Evolutionary conservation across 2,888 invertebrate genomes (phyloP), one percentile per base, ranked within the genome.

Genomic region (Rhodophaea formosa): DNA sequence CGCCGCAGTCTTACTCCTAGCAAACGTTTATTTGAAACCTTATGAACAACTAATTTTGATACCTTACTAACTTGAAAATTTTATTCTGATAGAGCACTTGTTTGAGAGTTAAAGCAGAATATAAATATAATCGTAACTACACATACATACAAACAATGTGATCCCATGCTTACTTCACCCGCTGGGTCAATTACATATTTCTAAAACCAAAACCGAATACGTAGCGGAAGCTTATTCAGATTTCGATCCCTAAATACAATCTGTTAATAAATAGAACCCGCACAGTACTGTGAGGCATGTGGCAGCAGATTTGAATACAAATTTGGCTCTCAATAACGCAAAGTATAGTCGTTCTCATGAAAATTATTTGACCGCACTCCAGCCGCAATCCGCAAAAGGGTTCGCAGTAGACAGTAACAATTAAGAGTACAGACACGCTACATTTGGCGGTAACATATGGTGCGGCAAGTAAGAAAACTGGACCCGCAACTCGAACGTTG

Each of bases 381-480:
- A 60, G 62, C 66, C 68, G 63, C 65, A 65, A 63, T 64, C 69
- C 72, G 63, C 75, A 74, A 72, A 74, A 74, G 74, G 74, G 69
- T 69, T 66, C 56, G 68, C 70, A 62, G 66, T 71, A 70, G 74
- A 68, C 70, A 62, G 66, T 71, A 70, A 74, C 74, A 78, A 78
- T 78, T 78, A 78, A 72, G 74, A 65, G 61, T 62, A 60, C 66
- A 35, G 16, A 29, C 46, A 53, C 64, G 63, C 62, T 66, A 60
- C 64, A 63, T 59, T 64, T 58, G 62, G 65, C 63, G 61, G 69
- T 66, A 71, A 70, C 77, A 76, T 70, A 71, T 78, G 76, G 72
- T n/a, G 17, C 14, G 53, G 30, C 57, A 64, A 67, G 67, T 61
- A 71, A 75, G 56, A 44, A 56, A 58, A 49, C 15, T 53, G 39